phyloP scores from a whole-genome alignment of 2,113 vertebrate species.

The Xiphophorus maculatus region DNA sequence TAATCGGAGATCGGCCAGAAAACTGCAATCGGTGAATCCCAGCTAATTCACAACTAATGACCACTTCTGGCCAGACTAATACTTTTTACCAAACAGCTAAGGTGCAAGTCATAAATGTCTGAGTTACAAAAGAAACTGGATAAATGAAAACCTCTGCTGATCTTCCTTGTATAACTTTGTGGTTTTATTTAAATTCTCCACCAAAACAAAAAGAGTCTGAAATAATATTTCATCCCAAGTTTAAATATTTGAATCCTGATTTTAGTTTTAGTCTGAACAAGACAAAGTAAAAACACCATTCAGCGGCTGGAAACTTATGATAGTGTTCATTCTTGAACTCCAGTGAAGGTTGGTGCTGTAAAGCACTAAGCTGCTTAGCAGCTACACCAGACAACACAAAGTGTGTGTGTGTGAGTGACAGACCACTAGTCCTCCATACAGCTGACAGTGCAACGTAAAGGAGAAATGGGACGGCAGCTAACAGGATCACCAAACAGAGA shows the following conservation, averaged over 20 bases:
- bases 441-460: constrained; percentile 57
- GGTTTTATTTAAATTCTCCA: background rate
- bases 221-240: background rate
- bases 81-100: too few relatives aligned
- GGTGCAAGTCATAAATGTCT: background rate
- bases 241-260: background rate
- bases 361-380: constrained; percentile 65
- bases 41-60: background rate
- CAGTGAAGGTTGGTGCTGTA: constrained; percentile 51
- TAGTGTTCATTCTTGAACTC: constrained; percentile 39
- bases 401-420: constrained; percentile 36
- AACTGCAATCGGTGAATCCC: too few relatives aligned
- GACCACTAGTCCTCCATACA: constrained; percentile 53
- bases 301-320: constrained; percentile 29
- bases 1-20: too few relatives aligned
- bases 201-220: background rate
- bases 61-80: background rate
- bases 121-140: background rate
- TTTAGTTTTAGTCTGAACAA: background rate
- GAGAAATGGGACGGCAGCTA: constrained; percentile 37
- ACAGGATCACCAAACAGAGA: constrained; percentile 60
- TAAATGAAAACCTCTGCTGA: background rate
- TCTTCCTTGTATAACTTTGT: background rate
- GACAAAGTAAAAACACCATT: background rate
- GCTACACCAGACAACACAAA: constrained; percentile 58